Percentiles rank a stretch among this genome's conserved stretches.
These are phyloP conservation scores for Poecilia latipinna DNA, from an alignment of 2,113 vertebrate species.

Conservation along the genomic window DNA sequence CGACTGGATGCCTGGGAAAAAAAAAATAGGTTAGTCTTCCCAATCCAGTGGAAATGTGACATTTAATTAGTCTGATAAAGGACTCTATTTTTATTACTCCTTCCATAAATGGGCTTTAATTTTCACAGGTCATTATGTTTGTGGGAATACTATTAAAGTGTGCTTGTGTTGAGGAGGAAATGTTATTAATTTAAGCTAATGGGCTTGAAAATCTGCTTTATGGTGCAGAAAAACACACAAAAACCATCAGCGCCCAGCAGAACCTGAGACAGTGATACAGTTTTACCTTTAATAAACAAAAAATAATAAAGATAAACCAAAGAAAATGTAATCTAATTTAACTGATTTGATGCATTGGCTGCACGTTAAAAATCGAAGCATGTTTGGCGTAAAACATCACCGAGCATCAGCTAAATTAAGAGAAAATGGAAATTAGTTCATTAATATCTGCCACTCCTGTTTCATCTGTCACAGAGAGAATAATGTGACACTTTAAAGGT, in stretches of 20 bases:
- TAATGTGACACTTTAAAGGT: conserved; percentile 37
- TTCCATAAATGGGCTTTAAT: conserved; percentile 12
- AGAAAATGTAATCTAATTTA: neutral
- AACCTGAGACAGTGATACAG: neutral
- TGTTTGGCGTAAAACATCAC: neutral
- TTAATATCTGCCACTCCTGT: conserved; percentile 40
- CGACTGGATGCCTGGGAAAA: conserved; percentile 80
- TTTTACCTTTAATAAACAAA: neutral
- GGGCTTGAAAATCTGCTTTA: neutral
- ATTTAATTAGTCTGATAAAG: conserved; percentile 9
- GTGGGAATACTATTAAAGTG: conserved; percentile 23
- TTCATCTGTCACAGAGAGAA: conserved; percentile 28
- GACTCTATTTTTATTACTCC: conserved; percentile 15
- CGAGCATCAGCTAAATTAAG: conserved; percentile 24
- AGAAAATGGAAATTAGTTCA: conserved; percentile 31
- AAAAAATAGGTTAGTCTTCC: neutral
- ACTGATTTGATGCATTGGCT: too few species aligned
- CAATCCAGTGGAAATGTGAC: conserved; percentile 11
- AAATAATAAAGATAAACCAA: neutral
- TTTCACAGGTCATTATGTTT: conserved; percentile 21
- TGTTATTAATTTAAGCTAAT: neutral
- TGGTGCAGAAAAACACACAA: neutral
- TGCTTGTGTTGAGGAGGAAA: neutral
- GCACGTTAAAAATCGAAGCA: neutral
- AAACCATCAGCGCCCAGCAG: neutral